phyloP scores from a whole-genome alignment of 2,888 invertebrate species.

The Yponomeuta cagnagella region DNA sequence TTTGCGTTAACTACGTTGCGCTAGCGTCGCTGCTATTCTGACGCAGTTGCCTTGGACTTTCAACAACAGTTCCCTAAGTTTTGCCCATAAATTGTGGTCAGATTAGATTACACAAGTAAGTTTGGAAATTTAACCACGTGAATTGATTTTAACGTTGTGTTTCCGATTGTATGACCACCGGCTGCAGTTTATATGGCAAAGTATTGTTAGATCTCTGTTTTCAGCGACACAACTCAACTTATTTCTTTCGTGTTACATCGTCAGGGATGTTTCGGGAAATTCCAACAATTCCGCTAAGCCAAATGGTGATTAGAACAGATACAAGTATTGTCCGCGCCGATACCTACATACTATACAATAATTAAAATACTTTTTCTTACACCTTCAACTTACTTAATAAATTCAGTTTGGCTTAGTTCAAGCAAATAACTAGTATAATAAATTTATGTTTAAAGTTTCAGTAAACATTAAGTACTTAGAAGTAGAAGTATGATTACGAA shows the following conservation, averaged over 20 bases:
- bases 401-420: slow-evolving; percentile 76
- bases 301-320: slow-evolving; percentile 20
- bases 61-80: not conserved
- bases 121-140: not conserved
- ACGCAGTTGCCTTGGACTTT: not conserved
- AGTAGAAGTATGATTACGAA: slow-evolving; percentile 76
- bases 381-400: slow-evolving; percentile 75
- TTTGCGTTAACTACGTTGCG: slow-evolving; percentile 12
- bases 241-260: not conserved
- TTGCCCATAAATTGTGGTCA: not conserved
- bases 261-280: slow-evolving; percentile 17
- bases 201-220: not conserved
- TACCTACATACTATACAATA: slow-evolving; percentile 47
- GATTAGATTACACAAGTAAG: not conserved
- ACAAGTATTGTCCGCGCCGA: slow-evolving; percentile 16
- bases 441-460: slow-evolving; percentile 74
- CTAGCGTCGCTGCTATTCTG: slow-evolving; percentile 13
- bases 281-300: slow-evolving; percentile 26
- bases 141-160: not conserved
- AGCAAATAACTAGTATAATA: slow-evolving; percentile 76
- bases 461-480: slow-evolving; percentile 73
- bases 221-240: not conserved
- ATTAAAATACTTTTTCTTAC: slow-evolving; percentile 73
- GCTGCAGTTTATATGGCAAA: not conserved
- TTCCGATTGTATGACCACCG: not conserved